Percentiles rank a stretch among this genome's conserved stretches.
Conservation (phyloP, 2,888 invertebrate species). For the Pelosia muscerda region DNA sequence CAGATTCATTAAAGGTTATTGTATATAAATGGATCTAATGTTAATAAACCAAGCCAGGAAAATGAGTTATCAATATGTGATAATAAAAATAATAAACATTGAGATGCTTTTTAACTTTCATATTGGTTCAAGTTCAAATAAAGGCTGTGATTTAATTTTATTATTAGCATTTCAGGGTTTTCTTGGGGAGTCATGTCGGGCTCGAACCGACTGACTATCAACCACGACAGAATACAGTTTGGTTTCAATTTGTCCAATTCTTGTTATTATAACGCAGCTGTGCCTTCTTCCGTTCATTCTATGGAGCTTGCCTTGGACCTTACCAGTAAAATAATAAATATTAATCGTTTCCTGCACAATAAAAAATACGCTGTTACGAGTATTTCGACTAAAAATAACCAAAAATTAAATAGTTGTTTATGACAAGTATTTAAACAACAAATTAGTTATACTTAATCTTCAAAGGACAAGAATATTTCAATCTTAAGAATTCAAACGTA, state of each 20-base stretch:
- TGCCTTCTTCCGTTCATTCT: neutral
- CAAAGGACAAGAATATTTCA: neutral
- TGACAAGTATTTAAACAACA: neutral
- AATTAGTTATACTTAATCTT: constrained; percentile 2
- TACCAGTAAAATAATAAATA: neutral
- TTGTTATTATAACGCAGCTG: neutral
- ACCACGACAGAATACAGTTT: neutral
- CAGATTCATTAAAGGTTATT: neutral
- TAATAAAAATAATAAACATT: neutral
- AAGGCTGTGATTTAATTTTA: neutral
- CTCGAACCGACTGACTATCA: neutral
- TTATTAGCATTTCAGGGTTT: neutral
- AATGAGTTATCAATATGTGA: neutral
- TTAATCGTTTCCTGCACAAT: constrained; percentile 4
- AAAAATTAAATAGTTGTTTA: neutral
- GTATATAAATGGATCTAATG: neutral
- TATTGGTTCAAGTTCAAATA: neutral
- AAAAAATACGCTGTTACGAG: neutral
- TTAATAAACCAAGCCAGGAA: neutral
- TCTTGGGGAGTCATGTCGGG: neutral
- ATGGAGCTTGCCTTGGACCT: neutral
- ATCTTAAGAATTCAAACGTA: constrained; percentile 5
- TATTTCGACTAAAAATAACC: neutral
- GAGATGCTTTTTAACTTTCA: neutral
- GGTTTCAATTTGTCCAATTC: neutral